Base-by-base conservation (phyloP, 2,113 vertebrate genomes). In the Anas platyrhynchos region DNA sequence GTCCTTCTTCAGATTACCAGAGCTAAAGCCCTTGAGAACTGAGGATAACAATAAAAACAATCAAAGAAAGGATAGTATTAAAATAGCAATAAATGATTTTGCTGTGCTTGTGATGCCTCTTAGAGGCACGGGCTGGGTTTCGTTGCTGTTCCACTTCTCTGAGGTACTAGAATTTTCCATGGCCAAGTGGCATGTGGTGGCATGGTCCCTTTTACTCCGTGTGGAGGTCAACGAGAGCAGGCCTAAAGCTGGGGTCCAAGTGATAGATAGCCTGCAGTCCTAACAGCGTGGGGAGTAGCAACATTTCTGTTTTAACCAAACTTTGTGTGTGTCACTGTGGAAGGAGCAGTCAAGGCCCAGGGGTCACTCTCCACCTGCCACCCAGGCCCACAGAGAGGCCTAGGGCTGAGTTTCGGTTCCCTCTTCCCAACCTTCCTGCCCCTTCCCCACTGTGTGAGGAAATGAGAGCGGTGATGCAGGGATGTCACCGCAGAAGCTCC, bases 281-380 rank as follows among this genome's bases (percentile, higher is more conserved):
- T 46, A 36, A 29, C 34, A 61, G 17, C 13, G 16, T 55, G 44
- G 63, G 56, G 62, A 56, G 32, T 34, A 72, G 43, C 23, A 75
- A 29, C 1, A 3, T 67, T 63, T 80, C 81, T 68, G 14, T 29
- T 7, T 68, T 79, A 5, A 21, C 20, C 4, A 2, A 9, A 7
- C 16, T 79, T 76, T 65, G 17, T 32, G 13, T 34, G 9, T 58
- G 3, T 68, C 27, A 6, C 20, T 79, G 63, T 11, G 62, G 25
- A 32, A 41, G 38, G 11, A 29, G 65, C 5, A 16, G 11, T 41
- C 43, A 48, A 61, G 38, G 38, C 13, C 12, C 5, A 58, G 16
- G 25, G 34, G 13, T 69, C 22, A 4, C 4, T 58, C 15, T n/a
- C 43, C 0, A 0, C 41, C 23, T 43, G 7, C 7, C 21, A 14